Evolutionary conservation across 2,888 invertebrate species (phyloP).

Genomic region (Phyllotreta striolata): DNA sequence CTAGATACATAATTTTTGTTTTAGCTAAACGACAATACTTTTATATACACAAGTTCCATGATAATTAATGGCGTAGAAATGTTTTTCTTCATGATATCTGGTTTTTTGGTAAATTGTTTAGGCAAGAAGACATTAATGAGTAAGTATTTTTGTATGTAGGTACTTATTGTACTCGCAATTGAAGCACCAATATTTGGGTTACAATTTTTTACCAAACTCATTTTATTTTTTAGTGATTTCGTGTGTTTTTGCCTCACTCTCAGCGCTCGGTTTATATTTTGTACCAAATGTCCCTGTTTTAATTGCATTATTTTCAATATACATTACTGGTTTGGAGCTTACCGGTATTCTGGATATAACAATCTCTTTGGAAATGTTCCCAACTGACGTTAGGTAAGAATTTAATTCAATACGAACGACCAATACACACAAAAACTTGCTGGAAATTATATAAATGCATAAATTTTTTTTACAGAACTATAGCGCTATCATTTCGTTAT

Average conservation of each 20-base stretch:
- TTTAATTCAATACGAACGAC: slow-evolving; percentile 5
- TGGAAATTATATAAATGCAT: too few species aligned
- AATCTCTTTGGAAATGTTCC: slow-evolving; percentile 71
- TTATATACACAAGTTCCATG: slow-evolving; percentile 47
- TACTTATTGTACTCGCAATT: background rate
- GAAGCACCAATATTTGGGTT: background rate
- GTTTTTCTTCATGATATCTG: slow-evolving; percentile 37
- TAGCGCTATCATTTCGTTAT: slow-evolving; percentile 73
- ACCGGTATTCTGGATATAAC: slow-evolving; percentile 57
- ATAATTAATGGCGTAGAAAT: slow-evolving; percentile 41
- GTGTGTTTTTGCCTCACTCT: background rate
- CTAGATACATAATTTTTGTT: slow-evolving; percentile 31
- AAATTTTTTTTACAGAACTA: slow-evolving; percentile 66
- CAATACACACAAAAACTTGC: too few species aligned
- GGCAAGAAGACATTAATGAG: slow-evolving; percentile 43
- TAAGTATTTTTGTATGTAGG: too few species aligned
- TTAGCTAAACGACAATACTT: slow-evolving; percentile 41
- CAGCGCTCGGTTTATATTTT: slow-evolving; percentile 18
- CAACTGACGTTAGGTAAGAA: slow-evolving; percentile 68
- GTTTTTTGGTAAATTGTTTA: slow-evolving; percentile 41
- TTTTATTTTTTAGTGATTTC: slow-evolving; percentile 20
- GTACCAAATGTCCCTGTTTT: slow-evolving; percentile 58
- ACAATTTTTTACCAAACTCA: background rate
- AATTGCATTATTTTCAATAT: slow-evolving; percentile 61
- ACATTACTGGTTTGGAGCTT: slow-evolving; percentile 43